Base-by-base conservation (phyloP, 2,113 vertebrate species). In the Pterocles gutturalis region DNA sequence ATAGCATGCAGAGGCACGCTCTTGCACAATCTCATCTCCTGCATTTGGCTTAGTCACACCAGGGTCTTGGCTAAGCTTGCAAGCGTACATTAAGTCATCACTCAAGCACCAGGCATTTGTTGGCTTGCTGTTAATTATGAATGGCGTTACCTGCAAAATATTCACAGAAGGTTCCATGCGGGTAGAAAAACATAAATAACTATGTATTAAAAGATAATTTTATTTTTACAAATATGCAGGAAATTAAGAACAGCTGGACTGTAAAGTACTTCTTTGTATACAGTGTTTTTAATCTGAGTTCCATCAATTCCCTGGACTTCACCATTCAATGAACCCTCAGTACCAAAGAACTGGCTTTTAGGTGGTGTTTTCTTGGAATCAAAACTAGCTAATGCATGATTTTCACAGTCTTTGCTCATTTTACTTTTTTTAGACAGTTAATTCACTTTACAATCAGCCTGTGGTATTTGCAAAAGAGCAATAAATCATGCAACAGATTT, bases 161-260 rank as follows among this genome's bases (percentile, higher is more conserved):
- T 21, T 87, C 73, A 22, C 75, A 83, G 70, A 85, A 90, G 70
- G 45, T 54, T 92, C 69, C 60, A 60, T 79, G 65, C 25, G 64
- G 80, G 51, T 60, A 94, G 64, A 84, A 89, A 78, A 92, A 18
- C 43, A 89, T 38, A 92, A 95, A 61, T 90, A 84, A 64, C 66
- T 51, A 24, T 12, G 13, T 81, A 92, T 75, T 70, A 71, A 71
- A 25, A 65, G 60, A 76, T 87, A 87, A 60, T 64, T 92, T 86
- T 70, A 34, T 75, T 94, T 95, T 90, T 80, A 84, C 91, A 94
- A 92, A 92, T 78, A 89, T 18, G 89, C 33, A 84, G 80, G 69
- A 97, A 97, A 96, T 96, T 70, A 87, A 70, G 58, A 96, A 38
- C 91, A 96, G 80, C 34, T 96, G 96, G 43, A 48, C 33, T 53